phyloP scores from a whole-genome alignment of 2,113 vertebrate species.

The Tichodroma muraria region DNA sequence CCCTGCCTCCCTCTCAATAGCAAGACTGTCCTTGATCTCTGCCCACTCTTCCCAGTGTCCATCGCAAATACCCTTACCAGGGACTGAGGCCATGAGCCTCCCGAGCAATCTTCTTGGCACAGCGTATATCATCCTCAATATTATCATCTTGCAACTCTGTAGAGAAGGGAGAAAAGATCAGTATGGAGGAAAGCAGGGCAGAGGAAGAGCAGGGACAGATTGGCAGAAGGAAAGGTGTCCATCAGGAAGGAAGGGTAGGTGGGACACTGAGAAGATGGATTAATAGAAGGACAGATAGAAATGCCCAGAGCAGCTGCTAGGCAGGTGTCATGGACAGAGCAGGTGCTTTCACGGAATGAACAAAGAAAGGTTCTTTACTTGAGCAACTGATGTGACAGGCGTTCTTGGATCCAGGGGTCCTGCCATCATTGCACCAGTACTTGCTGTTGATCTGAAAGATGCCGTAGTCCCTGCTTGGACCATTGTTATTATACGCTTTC shows the following conservation, averaged over 20 bases:
- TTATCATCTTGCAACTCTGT: not conserved
- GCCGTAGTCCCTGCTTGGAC: not conserved
- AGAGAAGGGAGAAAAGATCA: not conserved
- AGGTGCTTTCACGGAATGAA: not conserved
- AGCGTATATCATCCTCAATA: not conserved
- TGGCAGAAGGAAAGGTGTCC: not conserved
- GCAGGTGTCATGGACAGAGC: not conserved
- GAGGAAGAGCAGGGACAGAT: not conserved
- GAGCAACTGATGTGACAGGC: not conserved
- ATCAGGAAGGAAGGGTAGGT: not conserved
- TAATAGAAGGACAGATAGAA: not conserved
- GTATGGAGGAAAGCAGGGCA: not conserved
- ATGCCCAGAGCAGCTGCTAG: not conserved
- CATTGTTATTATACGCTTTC: not conserved
- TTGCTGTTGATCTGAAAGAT: slow-evolving; percentile 28
- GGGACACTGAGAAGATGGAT: not conserved
- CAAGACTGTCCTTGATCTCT: not conserved
- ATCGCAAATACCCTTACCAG: not conserved
- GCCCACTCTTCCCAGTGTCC: not conserved
- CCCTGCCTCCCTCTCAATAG: not conserved
- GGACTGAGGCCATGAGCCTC: not conserved
- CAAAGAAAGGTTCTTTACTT: not conserved
- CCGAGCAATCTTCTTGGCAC: not conserved
- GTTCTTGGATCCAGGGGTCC: not conserved
- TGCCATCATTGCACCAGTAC: not conserved